Evolutionary conservation across 2,888 invertebrate species (phyloP), one percentile per base, ranked within the genome.

Genomic region (Coelogynopora nodosa): DNA sequence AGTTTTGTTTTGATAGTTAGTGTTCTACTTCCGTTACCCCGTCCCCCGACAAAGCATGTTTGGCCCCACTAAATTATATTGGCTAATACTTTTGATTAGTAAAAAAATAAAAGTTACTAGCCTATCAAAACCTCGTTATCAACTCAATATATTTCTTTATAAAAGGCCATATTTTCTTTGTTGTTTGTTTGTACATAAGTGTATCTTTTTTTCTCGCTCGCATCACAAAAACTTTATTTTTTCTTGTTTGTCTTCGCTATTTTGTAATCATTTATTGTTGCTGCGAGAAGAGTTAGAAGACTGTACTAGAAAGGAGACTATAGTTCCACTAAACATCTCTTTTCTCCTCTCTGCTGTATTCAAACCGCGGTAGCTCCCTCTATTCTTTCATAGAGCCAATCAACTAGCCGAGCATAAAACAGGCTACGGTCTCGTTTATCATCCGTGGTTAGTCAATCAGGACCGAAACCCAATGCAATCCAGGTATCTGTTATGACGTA

Each of bases 171-270:
- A 49, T 49, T 49, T n/a, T 49, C 2, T 74, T 74, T 74, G 74
- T 74, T 74, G 74, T 74, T 74, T 74, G 74, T 74, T 74, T 74
- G 74, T 74, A 74, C 74, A 74, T 74, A 74, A 13, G 2, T 74
- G 74, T 74, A 74, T 49, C 49, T 13, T 5, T 49, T n/a, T 49
- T 49, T 49, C 49, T 49, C 49, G 5, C 10, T 49, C 49, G 18
- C 49, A 49, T 49, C 49, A 49, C 49, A 13, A 49, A 49, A 49
- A 49, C 5, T 13, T 49, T n/a, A n/a, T n/a, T n/a, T n/a, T n/a
- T n/a, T n/a, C n/a, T n/a, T n/a, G 10, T 49, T 18, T 49, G 49
- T 49, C 18, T 13, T 49, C 49, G 49, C 49, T 49, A 49, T 49
- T 49, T 49, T 49, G 49, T 49, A 49, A 49, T 49, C 49, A 49